Conservation (phyloP, 2,113 vertebrate species). For the Condylura cristata region DNA sequence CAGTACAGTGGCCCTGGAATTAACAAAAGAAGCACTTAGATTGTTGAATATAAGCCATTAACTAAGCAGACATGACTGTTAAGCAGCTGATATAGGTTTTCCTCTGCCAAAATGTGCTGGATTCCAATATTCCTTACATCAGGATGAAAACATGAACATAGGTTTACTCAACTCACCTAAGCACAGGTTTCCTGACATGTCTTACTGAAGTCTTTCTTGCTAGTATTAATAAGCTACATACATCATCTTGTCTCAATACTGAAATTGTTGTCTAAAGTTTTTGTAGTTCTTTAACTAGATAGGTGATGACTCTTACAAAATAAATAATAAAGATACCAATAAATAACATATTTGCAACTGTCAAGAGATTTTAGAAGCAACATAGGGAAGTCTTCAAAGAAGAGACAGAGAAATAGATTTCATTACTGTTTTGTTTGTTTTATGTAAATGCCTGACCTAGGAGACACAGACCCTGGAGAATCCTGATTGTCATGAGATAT, state of each 20-base stretch:
- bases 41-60: neutral
- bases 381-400: neutral
- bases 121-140: neutral
- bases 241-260: neutral
- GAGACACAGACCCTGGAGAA: conserved; percentile 26
- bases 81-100: neutral
- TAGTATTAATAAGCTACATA: neutral
- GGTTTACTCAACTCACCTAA: neutral
- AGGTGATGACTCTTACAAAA: neutral
- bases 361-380: neutral
- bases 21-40: neutral
- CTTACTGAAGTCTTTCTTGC: neutral
- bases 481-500: neutral
- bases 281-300: neutral
- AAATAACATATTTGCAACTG: neutral
- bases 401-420: neutral
- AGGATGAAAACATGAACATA: neutral
- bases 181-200: neutral
- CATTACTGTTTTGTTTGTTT: neutral
- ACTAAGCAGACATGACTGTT: neutral
- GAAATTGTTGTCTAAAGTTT: neutral
- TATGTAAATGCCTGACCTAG: neutral
- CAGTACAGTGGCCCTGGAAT: neutral
- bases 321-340: neutral
- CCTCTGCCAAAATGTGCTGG: neutral